These are phyloP conservation scores for Prietella phreatophila DNA, from an alignment of 2,113 vertebrate species.

Conservation along the genomic window DNA sequence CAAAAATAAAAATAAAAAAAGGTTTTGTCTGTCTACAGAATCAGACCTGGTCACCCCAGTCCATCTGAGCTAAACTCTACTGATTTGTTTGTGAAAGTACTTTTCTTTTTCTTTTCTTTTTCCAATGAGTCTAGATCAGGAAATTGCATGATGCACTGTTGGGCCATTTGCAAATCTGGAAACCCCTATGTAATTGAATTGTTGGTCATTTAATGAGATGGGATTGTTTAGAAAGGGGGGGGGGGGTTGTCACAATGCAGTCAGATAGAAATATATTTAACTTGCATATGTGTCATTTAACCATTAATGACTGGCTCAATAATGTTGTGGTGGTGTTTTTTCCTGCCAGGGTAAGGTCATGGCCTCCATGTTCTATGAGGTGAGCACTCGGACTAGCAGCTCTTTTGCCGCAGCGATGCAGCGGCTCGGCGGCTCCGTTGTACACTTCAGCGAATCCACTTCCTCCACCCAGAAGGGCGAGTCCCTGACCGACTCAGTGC, in stretches of 20 bases:
- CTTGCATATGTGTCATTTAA: too few species aligned
- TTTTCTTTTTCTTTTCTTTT: not conserved
- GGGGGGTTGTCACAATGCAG: not conserved
- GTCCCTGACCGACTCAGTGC: conserved; percentile 87
- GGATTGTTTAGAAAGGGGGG: not conserved
- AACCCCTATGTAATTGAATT: not conserved
- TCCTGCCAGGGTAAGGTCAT: conserved; percentile 87
- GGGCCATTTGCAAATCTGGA: not conserved
- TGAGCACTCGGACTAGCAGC: conserved; percentile 93
- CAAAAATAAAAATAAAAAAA: too few species aligned
- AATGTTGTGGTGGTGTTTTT: not conserved
- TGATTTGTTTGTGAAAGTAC: not conserved
- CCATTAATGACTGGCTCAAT: not conserved
- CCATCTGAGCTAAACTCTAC: not conserved
- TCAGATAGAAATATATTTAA: not conserved
- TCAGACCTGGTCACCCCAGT: not conserved
- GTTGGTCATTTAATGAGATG: too few species aligned
- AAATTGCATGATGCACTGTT: not conserved
- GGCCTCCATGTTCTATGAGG: conserved; percentile 97
- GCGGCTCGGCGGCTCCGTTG: conserved; percentile 86
- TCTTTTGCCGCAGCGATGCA: conserved; percentile 92
- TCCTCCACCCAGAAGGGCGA: conserved; percentile 95
- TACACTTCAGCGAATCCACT: conserved; percentile 88
- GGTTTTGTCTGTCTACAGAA: not conserved
- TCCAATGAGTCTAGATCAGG: not conserved